These are phyloP conservation scores for Podarcis cretensis DNA, from an alignment of 2,113 vertebrate genomes.

Conservation along the genomic window DNA sequence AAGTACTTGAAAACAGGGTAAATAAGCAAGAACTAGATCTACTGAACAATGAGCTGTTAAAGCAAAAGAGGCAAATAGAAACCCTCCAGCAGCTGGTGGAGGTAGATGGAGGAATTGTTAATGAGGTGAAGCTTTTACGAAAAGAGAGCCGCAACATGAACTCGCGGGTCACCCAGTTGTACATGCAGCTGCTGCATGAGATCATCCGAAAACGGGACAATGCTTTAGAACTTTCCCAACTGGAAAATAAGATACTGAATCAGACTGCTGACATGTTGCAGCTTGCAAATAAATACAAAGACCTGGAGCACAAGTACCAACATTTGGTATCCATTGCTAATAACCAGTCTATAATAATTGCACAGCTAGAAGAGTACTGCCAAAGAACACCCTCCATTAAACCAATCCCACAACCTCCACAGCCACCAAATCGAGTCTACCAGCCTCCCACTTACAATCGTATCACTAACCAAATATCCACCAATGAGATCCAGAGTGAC, in stretches of 20 bases:
- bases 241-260: conserved; percentile 95
- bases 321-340: conserved; percentile 91
- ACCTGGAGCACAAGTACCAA: conserved; percentile 97
- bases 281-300: conserved; percentile 94
- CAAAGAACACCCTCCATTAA: conserved; percentile 77
- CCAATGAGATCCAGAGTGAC: conserved; percentile 97
- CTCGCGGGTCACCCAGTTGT: conserved; percentile 95
- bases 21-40: conserved; percentile 95
- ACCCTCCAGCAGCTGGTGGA: conserved; percentile 96
- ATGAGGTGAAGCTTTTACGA: conserved; percentile 95
- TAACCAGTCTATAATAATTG: conserved; percentile 92
- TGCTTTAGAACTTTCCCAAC: conserved; percentile 92
- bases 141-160: conserved; percentile 99
- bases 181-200: conserved; percentile 98
- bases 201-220: conserved; percentile 98
- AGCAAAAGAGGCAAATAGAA: conserved; percentile 98
- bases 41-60: conserved; percentile 93
- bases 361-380: conserved; percentile 92
- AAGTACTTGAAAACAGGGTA: conserved; percentile 90
- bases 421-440: conserved; percentile 78
- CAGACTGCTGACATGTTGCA: conserved; percentile 96
- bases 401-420: conserved; percentile 77
- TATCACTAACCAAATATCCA: conserved; percentile 89
- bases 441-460: conserved; percentile 87
- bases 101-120: conserved; percentile 96